Evolutionary conservation across 2,113 vertebrate species (phyloP), one percentile per base, ranked within the genome.

Genomic region (Nannospalax galili): DNA sequence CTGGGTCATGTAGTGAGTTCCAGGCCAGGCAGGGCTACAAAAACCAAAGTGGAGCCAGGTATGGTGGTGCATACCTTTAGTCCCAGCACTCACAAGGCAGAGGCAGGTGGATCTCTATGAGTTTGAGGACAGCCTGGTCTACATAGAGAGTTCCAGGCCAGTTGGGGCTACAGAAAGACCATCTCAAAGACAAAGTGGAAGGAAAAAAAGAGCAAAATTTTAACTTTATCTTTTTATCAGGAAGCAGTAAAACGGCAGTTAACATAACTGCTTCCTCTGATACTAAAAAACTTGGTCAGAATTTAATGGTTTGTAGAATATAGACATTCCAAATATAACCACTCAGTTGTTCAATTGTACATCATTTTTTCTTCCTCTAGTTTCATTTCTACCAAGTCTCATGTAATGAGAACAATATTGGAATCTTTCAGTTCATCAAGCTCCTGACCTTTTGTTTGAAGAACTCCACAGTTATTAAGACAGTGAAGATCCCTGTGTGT

Each of bases 221-320:
- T 70, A 80, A 90, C n/a, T 85, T 88, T 96, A 91, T 92, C 78
- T 90, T 94, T 88, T 64, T 67, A 84, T 95, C 81, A 93, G 77
- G 77, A 97, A 94, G 58, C 87, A 94, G 48, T 16, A 74, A 94
- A 92, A 91, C n/a, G 42, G 82, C 65, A 86, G 58, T 88, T 91
- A 86, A 79, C 65, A 94, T 74, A 48, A 48, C 70, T 42, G 75
- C 56, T 96, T 95, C 92, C 91, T 97, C 75, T 96, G 84, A 92
- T 32, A 77, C n/a, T n/a, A 90, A 37, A 88, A 52, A 67, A 82
- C 20, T 35, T 77, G 65, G 84, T 90, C 74, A 86, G 78, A 91
- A 93, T 93, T 20, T 89, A 84, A 67, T 82, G 42, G 28, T 60
- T 86, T 84, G 69, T 58, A 70, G 70, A 82, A 77, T 86, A 42